Percentiles rank a stretch among this genome's conserved stretches.
Evolutionary conservation across 2,113 vertebrate species (phyloP).

Genomic region (Sinocyclocheilus grahami): DNA sequence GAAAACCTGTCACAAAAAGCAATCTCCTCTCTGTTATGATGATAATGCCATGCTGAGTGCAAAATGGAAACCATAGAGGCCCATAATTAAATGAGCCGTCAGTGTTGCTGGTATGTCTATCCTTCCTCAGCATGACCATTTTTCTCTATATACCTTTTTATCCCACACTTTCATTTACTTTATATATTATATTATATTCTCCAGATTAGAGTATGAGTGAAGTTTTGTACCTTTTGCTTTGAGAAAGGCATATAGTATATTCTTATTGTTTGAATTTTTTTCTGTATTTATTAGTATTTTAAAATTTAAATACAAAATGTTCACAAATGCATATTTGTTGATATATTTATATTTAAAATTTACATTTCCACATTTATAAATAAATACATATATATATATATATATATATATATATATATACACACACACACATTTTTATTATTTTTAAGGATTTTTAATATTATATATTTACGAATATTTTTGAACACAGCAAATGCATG

Average conservation of each 20-base stretch:
- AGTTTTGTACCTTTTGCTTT: no score
- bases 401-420: not conserved
- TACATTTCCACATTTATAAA: no score
- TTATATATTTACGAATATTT: no score
- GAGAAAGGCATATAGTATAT: not conserved
- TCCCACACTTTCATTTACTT: not conserved
- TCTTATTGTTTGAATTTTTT: not conserved
- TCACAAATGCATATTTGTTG: not conserved
- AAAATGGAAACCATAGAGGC: slow-evolving; percentile 50
- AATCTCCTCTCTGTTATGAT: slow-evolving; percentile 52
- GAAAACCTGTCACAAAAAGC: slow-evolving; percentile 35
- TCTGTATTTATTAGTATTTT: not conserved
- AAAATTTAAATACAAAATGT: not conserved
- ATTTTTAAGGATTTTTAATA: not conserved
- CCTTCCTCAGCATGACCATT: not conserved
- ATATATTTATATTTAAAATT: no score
- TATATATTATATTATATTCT: not conserved
- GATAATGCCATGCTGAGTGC: slow-evolving; percentile 48
- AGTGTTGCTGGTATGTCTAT: slow-evolving; percentile 37
- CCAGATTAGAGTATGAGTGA: no score
- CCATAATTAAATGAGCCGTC: slow-evolving; percentile 56
- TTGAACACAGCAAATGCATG: not conserved
- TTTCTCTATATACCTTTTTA: not conserved
- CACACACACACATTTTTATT: no score
- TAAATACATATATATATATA: not conserved